Conservation (phyloP, 2,113 vertebrate species). For the Amazona guildingii region DNA sequence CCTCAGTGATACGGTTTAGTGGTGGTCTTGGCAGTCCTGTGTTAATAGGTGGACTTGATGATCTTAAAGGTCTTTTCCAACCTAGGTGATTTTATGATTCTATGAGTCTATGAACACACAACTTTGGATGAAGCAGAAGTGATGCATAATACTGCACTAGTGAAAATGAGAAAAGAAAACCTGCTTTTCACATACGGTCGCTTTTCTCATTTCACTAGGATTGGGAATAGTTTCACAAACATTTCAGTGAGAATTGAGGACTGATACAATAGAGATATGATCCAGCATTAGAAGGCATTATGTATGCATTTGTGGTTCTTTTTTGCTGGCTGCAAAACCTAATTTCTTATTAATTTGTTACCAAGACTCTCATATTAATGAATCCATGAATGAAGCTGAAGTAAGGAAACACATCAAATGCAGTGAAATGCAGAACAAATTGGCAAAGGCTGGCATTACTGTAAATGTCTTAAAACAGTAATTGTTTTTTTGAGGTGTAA, state of each 20-base stretch:
- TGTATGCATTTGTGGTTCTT: neutral
- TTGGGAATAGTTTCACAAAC: neutral
- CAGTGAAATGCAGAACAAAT: neutral
- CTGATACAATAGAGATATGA: neutral
- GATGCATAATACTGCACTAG: neutral
- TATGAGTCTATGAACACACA: neutral
- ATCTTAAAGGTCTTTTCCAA: neutral
- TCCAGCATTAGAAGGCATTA: neutral
- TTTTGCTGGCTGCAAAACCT: neutral
- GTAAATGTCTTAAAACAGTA: neutral
- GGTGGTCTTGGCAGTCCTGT: neutral
- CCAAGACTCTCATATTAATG: neutral
- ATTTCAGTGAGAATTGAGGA: neutral
- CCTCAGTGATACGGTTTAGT: neutral
- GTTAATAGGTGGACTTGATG: neutral
- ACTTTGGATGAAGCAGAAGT: neutral
- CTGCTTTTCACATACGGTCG: accelerated
- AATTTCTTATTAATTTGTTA: neutral
- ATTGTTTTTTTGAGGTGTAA: neutral
- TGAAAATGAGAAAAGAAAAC: neutral
- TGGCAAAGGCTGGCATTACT: neutral
- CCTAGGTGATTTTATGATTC: neutral
- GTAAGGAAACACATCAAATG: neutral
- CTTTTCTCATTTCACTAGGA: neutral
- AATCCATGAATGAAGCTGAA: neutral